A percentile compares a stretch with the other conserved stretches of the same genome.
Evolutionary conservation across 2,113 vertebrate species (phyloP).

Genomic region (Python bivittatus): DNA sequence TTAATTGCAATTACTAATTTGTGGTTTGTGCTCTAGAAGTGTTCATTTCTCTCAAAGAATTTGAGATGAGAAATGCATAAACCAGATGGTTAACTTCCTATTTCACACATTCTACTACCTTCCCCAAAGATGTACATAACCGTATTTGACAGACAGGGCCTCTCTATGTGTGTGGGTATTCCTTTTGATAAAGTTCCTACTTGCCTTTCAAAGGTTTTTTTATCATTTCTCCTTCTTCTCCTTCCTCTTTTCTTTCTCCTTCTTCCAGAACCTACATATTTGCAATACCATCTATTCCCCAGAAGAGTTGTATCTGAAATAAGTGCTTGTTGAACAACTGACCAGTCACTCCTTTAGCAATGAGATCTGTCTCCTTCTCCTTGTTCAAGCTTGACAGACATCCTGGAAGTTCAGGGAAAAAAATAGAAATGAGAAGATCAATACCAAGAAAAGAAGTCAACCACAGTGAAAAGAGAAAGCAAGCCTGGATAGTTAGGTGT

Average conservation of each 20-base stretch:
- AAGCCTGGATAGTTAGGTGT: not conserved
- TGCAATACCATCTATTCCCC: constrained; percentile 59
- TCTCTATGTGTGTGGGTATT: not conserved
- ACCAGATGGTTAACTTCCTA: not conserved
- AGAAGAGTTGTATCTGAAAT: constrained; percentile 82
- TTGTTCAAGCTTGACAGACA: not conserved
- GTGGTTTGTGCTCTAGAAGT: not conserved
- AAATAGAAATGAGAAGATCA: not conserved
- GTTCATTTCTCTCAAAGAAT: not conserved
- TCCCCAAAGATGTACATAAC: not conserved
- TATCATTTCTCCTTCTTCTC: not conserved
- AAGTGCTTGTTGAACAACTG: constrained; percentile 16
- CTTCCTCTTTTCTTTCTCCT: not conserved
- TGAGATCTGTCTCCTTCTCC: not conserved
- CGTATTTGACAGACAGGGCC: not conserved
- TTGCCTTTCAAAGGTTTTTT: not conserved
- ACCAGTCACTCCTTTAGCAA: not conserved
- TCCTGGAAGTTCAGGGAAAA: not conserved
- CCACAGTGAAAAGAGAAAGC: not conserved
- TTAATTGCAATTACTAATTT: not conserved
- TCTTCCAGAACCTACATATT: constrained; percentile 45
- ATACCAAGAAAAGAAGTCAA: not conserved
- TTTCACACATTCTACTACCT: not conserved
- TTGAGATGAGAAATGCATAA: not conserved
- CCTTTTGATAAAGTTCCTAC: not conserved